A percentile compares a stretch with the other conserved stretches of the same genome.
These are phyloP conservation scores for Limnephilus rhombicus DNA, from an alignment of 2,888 invertebrate species.

Conservation along the genomic window DNA sequence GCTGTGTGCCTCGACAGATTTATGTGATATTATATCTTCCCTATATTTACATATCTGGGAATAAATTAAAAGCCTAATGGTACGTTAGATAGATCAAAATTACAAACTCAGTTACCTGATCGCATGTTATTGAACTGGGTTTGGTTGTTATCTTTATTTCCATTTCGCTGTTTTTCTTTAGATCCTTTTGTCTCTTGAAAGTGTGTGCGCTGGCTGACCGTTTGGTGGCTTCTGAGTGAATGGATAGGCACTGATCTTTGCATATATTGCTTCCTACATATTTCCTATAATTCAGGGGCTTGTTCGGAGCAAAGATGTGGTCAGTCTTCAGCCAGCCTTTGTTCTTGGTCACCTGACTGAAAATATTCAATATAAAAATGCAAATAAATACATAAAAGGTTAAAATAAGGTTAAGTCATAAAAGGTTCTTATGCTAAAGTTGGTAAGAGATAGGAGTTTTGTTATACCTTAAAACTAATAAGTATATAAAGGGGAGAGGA, in stretches of 20 bases:
- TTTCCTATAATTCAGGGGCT: slow-evolving; percentile 28
- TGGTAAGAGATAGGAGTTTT: no score
- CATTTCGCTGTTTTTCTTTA: slow-evolving; percentile 22
- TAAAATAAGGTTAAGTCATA: no score
- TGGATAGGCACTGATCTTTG: not conserved
- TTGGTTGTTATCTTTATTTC: slow-evolving; percentile 44
- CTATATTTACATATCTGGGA: no score
- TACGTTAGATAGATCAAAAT: no score
- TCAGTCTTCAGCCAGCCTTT: slow-evolving; percentile 42
- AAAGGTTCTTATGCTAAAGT: no score
- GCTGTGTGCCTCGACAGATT: no score
- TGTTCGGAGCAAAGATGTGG: slow-evolving; percentile 39
- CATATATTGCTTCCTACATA: slow-evolving; percentile 12
- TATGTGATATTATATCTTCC: no score
- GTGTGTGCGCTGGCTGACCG: not conserved
- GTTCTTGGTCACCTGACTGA: slow-evolving; percentile 17
- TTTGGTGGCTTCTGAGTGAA: slow-evolving; percentile 15
- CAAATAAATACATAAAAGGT: no score
- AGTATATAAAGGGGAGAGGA: no score
- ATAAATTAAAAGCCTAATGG: no score
- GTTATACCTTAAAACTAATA: no score
- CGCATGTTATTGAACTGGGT: slow-evolving; percentile 14
- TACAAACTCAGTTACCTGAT: slow-evolving; percentile 12
- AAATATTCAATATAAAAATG: not conserved
- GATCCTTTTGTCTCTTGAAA: slow-evolving; percentile 4